Conservation (phyloP, 2,113 vertebrate species). For the Burhinus bistriatus region DNA sequence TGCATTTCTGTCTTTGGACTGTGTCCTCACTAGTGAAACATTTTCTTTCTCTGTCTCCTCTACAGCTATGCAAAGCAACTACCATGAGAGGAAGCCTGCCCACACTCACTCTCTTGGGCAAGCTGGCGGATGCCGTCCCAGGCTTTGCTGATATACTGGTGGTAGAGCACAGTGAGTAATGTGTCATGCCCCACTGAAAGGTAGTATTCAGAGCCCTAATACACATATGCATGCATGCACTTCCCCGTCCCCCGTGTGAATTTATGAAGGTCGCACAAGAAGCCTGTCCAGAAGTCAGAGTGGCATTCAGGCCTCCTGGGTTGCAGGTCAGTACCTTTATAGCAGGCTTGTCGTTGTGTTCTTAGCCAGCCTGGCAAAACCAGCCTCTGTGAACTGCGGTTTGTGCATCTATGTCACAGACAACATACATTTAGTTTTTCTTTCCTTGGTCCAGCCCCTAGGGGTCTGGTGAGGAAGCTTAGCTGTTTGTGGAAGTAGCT, state of each 20-base stretch:
- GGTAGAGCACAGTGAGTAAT: slow-evolving; percentile 81
- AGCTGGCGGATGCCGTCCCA: slow-evolving; percentile 82
- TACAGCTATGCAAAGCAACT: slow-evolving; percentile 66
- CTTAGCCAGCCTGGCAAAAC: background rate
- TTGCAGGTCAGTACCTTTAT: background rate
- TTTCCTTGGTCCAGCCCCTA: background rate
- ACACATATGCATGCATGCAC: accelerated
- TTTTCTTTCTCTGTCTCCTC: background rate
- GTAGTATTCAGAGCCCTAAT: background rate
- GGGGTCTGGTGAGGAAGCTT: background rate
- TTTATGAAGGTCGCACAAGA: background rate
- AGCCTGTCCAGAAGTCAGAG: background rate
- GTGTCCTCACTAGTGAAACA: background rate
- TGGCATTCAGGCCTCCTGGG: background rate
- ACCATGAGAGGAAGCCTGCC: slow-evolving; percentile 75
- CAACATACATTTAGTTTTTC: background rate
- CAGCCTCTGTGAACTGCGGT: background rate
- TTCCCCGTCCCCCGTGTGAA: accelerated
- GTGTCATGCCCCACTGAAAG: background rate
- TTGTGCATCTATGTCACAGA: background rate
- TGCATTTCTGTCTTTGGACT: background rate
- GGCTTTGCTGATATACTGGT: slow-evolving; percentile 76
- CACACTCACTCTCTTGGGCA: slow-evolving; percentile 84
- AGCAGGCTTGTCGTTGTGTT: background rate
- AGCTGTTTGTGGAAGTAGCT: background rate